Base-by-base conservation (phyloP, 2,888 invertebrate genomes). In the Acronicta leporina region DNA sequence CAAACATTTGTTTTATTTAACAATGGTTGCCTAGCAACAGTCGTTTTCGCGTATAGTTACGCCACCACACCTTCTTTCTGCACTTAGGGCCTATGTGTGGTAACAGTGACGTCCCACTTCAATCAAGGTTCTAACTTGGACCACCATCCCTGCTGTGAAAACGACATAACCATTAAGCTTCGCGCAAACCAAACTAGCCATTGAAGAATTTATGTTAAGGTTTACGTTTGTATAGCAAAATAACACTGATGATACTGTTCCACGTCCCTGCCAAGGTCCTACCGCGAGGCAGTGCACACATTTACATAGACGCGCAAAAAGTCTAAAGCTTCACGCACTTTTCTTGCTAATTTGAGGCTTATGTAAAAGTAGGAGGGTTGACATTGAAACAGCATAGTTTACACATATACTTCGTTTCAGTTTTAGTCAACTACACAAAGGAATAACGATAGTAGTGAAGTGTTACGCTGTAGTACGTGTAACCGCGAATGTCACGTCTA, bases 81-180 rank as follows among this genome's bases (percentile, higher is more conserved):
- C 87, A 89, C 86, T 90, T 90, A 92, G 87, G 88, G 86, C 87
- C 91, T 89, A 87, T 92, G 92, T 91, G 92, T 91, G 88, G 92
- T 92, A 92, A 92, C 84, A 79, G 83, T 83, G 86, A 82, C 89
- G 92, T 90, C 92, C 92, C 84, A 94, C 88, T 92, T 91, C 91
- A 91, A 86, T 88, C 92, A 92, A 94, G 92, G 92, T 85, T 91
- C 89, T 87, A 90, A 89, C 88, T 87, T 85, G 84, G 81, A 84
- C 80, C 73, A 65, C 66, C 44, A 53, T 64, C 55, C 63, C 55
- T 54, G 76, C 33, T 20, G 40, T 53, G 52, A 67, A 81, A 86
- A 84, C 59, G 77, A 58, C 69, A 25, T 73, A 90, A 81, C 49
- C 11, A 48, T 61, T 68, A 2, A 13, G 0, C 41, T 13, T 0